Conservation (phyloP, 2,888 invertebrate species). For the Heliconius sara region DNA sequence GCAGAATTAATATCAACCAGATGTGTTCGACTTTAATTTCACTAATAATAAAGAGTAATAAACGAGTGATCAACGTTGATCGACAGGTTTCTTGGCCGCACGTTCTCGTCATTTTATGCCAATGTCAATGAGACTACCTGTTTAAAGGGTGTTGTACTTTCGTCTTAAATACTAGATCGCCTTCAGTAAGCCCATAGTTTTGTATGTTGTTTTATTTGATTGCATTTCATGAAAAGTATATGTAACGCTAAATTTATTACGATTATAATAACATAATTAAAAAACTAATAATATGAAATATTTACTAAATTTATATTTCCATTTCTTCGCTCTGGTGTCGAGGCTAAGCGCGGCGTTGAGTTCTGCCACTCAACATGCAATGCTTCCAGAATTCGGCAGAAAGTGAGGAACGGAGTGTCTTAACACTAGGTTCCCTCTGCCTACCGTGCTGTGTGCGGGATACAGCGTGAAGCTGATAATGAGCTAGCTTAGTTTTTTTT, state of each 20-base stretch:
- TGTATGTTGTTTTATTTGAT: not conserved
- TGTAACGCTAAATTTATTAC: not conserved
- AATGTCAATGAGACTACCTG: slow-evolving; percentile 57
- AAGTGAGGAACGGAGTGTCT: no score
- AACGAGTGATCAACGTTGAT: slow-evolving; percentile 42
- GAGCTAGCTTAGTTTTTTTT: not conserved
- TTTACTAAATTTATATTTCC: no score
- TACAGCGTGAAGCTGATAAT: no score
- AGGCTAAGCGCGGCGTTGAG: no score
- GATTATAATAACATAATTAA: not conserved
- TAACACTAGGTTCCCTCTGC: no score
- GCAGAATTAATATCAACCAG: slow-evolving; percentile 37
- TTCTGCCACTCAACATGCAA: no score
- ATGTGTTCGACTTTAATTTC: slow-evolving; percentile 43
- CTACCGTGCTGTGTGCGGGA: no score
- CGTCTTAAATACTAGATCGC: slow-evolving; percentile 30
- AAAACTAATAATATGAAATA: no score
- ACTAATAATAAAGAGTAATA: slow-evolving; percentile 46
- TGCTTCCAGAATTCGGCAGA: no score
- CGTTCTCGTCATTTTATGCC: slow-evolving; percentile 52
- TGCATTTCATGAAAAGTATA: not conserved
- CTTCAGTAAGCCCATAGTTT: not conserved
- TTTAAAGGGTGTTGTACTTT: slow-evolving; percentile 48
- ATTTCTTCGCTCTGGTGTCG: no score
- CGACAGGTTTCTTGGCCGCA: slow-evolving; percentile 50